Evolutionary conservation across 1,140 invertebrate species (phyloP).

Genomic region (Drosophila littoralis): DNA sequence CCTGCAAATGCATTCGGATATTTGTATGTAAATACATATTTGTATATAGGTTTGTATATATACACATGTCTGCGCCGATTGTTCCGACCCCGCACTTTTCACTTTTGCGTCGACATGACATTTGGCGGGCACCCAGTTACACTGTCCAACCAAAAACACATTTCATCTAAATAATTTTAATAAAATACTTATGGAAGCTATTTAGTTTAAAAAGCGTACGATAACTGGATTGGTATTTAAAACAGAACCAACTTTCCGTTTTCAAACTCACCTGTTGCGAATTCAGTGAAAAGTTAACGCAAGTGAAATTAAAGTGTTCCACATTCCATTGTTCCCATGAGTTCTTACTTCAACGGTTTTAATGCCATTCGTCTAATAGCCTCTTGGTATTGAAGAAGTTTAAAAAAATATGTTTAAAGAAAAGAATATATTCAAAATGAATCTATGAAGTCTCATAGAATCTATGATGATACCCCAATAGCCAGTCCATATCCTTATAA

Average conservation of each 20-base stretch:
- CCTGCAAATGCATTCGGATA: slow-evolving; percentile 31
- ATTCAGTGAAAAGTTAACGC: background rate
- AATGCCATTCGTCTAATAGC: too few species aligned
- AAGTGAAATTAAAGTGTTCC: background rate
- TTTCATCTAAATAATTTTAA: too few species aligned
- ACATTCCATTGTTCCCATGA: background rate
- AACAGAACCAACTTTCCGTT: too few species aligned
- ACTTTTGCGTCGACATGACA: slow-evolving; percentile 80
- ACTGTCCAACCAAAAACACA: slow-evolving; percentile 35
- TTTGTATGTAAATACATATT: slow-evolving; percentile 46
- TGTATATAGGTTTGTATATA: slow-evolving; percentile 17
- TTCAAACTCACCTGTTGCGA: too few species aligned
- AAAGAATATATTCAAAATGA: background rate
- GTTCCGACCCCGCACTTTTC: slow-evolving; percentile 66
- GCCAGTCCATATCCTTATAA: too few species aligned
- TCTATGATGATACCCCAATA: too few species aligned
- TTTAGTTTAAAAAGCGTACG: too few species aligned
- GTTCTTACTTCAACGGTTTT: too few species aligned
- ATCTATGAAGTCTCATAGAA: too few species aligned
- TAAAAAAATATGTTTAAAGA: background rate
- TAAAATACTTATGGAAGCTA: background rate
- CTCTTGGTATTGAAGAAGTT: background rate
- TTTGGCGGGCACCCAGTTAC: slow-evolving; percentile 63
- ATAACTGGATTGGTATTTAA: too few species aligned
- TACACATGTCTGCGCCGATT: slow-evolving; percentile 27